A percentile compares a stretch with the other conserved stretches of the same genome.
phyloP scores from a whole-genome alignment of 2,888 invertebrate genomes.

The Cantharis rustica region DNA sequence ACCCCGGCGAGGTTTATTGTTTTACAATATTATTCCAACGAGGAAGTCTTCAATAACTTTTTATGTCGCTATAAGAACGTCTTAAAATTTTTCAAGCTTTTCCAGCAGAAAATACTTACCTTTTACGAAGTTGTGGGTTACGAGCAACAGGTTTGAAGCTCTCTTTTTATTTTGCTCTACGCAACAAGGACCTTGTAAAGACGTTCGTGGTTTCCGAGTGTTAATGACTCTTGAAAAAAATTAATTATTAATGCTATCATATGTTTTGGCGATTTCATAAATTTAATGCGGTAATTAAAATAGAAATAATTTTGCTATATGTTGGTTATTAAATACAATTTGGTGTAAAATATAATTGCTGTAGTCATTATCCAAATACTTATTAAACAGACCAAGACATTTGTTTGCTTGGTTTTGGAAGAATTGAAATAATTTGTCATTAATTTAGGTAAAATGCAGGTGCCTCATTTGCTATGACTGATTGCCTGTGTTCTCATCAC shows the following conservation, averaged over 20 bases:
- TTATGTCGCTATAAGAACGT: background rate
- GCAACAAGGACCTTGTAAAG: background rate
- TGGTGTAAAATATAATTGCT: background rate
- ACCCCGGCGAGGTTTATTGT: background rate
- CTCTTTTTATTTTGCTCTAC: background rate
- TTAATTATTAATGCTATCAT: background rate
- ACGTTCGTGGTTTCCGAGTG: background rate
- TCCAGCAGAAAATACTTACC: background rate
- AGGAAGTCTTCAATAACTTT: background rate
- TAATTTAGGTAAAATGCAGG: constrained; percentile 33
- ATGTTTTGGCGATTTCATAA: background rate
- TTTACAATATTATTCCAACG: background rate
- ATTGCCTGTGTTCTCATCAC: constrained; percentile 40
- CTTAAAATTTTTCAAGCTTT: background rate
- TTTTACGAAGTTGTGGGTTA: background rate
- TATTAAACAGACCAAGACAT: constrained; percentile 11
- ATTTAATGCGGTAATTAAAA: background rate
- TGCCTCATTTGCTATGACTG: constrained; percentile 39
- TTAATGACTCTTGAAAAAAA: background rate
- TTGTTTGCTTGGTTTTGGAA: constrained; percentile 13
- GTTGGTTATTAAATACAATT: background rate
- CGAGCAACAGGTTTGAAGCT: background rate
- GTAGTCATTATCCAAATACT: background rate
- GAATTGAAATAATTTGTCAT: constrained; percentile 28
- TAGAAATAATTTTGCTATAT: background rate